Percentiles rank a stretch among this genome's conserved stretches.
phyloP scores from a whole-genome alignment of 2,113 vertebrate genomes.

The Cygnus atratus region DNA sequence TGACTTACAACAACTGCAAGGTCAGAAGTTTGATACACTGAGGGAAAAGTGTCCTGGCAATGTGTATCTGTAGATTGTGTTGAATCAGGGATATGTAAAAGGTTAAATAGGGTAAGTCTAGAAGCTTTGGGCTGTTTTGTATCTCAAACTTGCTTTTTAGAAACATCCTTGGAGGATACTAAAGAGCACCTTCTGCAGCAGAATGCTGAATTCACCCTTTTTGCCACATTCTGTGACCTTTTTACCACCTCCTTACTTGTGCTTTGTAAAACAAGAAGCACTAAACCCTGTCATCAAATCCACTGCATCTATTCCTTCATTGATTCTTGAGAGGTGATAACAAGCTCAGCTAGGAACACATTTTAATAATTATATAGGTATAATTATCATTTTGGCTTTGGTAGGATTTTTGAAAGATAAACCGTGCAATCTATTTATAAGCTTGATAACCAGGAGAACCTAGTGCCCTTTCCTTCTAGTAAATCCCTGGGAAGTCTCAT shows the following conservation, averaged over 20 bases:
- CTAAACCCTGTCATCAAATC: constrained; percentile 19
- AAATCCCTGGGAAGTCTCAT: background rate
- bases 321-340: constrained; percentile 27
- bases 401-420: constrained; percentile 46
- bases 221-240: constrained; percentile 24
- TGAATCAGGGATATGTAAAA: constrained; percentile 58
- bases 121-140: constrained; percentile 6
- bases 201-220: constrained; percentile 41
- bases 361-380: constrained; percentile 48
- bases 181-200: background rate
- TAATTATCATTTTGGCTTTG: constrained; percentile 49
- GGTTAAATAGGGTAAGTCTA: constrained; percentile 35
- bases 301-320: background rate
- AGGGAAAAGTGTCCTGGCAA: constrained; percentile 27
- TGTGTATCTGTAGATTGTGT: constrained; percentile 42
- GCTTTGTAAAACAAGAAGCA: constrained; percentile 39
- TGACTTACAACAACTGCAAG: constrained; percentile 65
- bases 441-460: constrained; percentile 20
- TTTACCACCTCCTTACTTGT: background rate
- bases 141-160: background rate
- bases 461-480: background rate
- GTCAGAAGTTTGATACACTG: constrained; percentile 57
- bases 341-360: constrained; percentile 30
- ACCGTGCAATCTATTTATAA: constrained; percentile 51
- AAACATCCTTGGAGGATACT: constrained; percentile 33